phyloP scores from a whole-genome alignment of 2,113 vertebrate genomes.

The Toxostoma redivivum region DNA sequence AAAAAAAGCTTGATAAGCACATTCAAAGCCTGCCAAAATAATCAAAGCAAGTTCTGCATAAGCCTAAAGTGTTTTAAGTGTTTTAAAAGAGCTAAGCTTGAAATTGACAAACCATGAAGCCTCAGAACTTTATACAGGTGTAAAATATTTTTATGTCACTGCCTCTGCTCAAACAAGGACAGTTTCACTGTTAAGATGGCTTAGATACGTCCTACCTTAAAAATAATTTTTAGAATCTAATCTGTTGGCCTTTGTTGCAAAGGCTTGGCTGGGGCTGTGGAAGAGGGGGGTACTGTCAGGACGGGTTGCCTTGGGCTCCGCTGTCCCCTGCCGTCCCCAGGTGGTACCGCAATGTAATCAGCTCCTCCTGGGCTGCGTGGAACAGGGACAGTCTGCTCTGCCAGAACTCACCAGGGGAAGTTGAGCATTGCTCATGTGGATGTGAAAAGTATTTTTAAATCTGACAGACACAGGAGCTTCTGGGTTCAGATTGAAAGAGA shows the following conservation, averaged over 20 bases:
- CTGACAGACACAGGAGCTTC: not conserved
- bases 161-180: not conserved
- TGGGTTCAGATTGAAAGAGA: not conserved
- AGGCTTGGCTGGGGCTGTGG: not conserved
- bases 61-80: not conserved
- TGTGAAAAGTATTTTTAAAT: not conserved
- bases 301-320: not conserved
- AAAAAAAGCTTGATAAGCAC: not conserved
- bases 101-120: not conserved
- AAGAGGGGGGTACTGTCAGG: not conserved
- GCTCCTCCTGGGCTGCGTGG: rapidly evolving
- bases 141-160: not conserved
- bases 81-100: not conserved
- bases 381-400: not conserved
- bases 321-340: not conserved
- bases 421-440: not conserved
- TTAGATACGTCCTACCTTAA: not conserved
- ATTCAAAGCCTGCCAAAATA: not conserved
- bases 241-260: not conserved
- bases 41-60: not conserved
- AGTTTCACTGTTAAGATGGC: not conserved
- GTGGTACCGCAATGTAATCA: not conserved
- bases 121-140: not conserved
- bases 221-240: not conserved
- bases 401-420: not conserved